Percentiles rank a stretch among this genome's conserved stretches.
Evolutionary conservation across 2,888 invertebrate genomes (phyloP).

Genomic region (Pyrrhosoma nymphula): DNA sequence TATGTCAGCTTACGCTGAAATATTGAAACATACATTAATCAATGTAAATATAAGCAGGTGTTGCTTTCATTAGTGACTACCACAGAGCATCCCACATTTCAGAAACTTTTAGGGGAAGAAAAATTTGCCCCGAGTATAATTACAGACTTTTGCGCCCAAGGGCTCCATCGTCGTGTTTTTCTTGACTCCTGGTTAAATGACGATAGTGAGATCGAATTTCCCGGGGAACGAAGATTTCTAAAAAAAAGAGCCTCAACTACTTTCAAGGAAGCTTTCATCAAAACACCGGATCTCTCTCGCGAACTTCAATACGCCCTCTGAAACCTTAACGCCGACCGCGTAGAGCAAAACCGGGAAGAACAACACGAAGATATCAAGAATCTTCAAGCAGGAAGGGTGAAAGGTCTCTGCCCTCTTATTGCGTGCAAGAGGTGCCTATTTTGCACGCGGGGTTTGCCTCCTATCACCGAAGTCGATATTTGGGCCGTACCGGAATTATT

Average conservation of each 20-base stretch:
- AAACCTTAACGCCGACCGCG: not conserved
- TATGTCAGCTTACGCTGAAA: not conserved
- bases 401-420: not conserved
- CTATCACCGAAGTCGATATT: not conserved
- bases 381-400: too few relatives aligned
- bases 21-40: not conserved
- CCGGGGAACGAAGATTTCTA: not conserved
- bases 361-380: not conserved
- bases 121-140: not conserved
- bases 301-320: not conserved
- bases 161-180: not conserved
- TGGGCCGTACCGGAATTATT: too few relatives aligned
- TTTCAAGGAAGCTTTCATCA: not conserved
- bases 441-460: not conserved
- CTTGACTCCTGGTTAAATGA: not conserved
- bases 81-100: not conserved
- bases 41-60: slow-evolving; percentile 28
- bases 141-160: not conserved
- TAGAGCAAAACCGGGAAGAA: not conserved
- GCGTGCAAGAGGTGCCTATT: not conserved
- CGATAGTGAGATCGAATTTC: not conserved
- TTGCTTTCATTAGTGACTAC: not conserved
- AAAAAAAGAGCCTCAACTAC: not conserved
- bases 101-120: not conserved
- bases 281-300: not conserved